phyloP scores from a whole-genome alignment of 1,140 invertebrate genomes.

The Drosophila malerkotliana region DNA sequence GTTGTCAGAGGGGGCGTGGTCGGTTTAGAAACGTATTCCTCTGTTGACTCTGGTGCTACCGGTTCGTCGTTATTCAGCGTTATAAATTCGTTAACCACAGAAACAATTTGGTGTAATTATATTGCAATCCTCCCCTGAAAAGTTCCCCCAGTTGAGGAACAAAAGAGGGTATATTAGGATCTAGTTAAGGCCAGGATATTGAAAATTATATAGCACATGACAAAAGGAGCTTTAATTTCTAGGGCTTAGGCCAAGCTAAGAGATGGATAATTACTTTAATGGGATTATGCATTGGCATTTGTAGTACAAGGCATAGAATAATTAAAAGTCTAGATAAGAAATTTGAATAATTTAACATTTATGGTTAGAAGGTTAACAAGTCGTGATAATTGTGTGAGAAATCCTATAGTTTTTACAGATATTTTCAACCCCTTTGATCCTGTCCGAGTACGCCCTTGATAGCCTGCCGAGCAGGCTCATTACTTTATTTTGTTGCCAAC shows the following conservation, averaged over 20 bases:
- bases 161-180: conserved; percentile 31
- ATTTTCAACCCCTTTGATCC: conserved; percentile 6
- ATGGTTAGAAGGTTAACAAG: not conserved
- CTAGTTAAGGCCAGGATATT: conserved; percentile 20
- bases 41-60: conserved; percentile 11
- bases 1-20: conserved; percentile 40
- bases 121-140: conserved; percentile 43
- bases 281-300: conserved; percentile 3
- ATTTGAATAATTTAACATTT: not conserved
- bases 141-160: conserved; percentile 9
- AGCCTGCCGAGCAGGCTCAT: conserved; percentile 33
- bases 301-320: not conserved
- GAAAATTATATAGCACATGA: conserved; percentile 22
- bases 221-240: conserved; percentile 32
- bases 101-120: conserved; percentile 72
- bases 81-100: conserved; percentile 79
- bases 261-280: conserved; percentile 28
- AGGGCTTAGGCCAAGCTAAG: conserved; percentile 12
- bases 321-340: not conserved
- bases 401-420: not conserved
- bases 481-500: conserved; percentile 38
- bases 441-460: too few species aligned
- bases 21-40: conserved; percentile 45
- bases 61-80: conserved; percentile 53
- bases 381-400: not conserved